Conservation (phyloP, 2,888 invertebrate species). For the Archaeoteleia sp. region DNA sequence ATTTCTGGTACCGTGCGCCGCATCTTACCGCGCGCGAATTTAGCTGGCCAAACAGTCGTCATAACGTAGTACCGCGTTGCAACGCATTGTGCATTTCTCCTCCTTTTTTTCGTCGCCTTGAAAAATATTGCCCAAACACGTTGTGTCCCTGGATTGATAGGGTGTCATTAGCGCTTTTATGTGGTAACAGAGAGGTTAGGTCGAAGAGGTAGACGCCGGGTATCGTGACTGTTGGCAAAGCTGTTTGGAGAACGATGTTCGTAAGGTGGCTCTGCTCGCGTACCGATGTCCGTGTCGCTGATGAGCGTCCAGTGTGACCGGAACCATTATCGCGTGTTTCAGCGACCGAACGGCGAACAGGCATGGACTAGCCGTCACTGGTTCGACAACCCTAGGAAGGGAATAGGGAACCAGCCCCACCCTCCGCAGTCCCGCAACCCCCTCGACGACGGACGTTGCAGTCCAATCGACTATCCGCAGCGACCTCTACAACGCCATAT, state of each 20-base stretch:
- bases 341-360: conserved; percentile 65
- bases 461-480: conserved; percentile 58
- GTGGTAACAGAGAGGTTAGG: background rate
- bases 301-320: conserved; percentile 55
- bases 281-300: conserved; percentile 55
- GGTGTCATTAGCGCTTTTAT: too few species aligned
- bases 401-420: conserved; percentile 64
- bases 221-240: background rate
- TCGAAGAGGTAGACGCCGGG: background rate
- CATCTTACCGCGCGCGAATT: conserved; percentile 18
- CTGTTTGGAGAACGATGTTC: conserved; percentile 21
- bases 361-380: conserved; percentile 68
- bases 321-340: conserved; percentile 67
- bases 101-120: too few species aligned
- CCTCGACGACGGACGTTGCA: conserved; percentile 56
- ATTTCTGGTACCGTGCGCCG: conserved; percentile 39
- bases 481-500: conserved; percentile 66
- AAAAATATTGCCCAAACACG: too few species aligned
- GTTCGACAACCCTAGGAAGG: conserved; percentile 63
- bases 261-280: conserved; percentile 14
- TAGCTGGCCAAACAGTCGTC: conserved; percentile 5
- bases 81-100: conserved; percentile 3
- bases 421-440: conserved; percentile 55
- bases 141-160: background rate
- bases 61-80: conserved; percentile 4